Percentiles rank a stretch among this genome's conserved stretches.
Evolutionary conservation across 2,113 vertebrate genomes (phyloP).

Genomic region (Phalacrocorax carbo): DNA sequence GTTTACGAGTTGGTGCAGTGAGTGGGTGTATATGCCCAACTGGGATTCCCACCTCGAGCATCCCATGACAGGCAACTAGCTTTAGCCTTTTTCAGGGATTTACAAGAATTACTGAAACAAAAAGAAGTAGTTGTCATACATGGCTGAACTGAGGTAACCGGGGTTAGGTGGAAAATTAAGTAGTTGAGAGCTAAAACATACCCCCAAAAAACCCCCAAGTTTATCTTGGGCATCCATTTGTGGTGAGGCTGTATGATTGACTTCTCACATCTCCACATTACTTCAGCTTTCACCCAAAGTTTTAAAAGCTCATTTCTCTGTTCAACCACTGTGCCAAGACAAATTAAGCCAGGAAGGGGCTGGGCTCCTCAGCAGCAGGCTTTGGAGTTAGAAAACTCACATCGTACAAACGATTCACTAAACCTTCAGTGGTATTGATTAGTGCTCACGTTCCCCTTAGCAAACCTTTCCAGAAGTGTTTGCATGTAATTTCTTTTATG

Average conservation of each 20-base stretch:
- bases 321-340: too few relatives aligned
- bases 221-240: not conserved
- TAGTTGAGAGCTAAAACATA: not conserved
- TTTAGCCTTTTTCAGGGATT: not conserved
- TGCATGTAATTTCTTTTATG: not conserved
- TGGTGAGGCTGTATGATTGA: not conserved
- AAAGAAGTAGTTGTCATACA: fast-evolving
- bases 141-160: not conserved
- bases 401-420: not conserved
- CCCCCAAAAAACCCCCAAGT: fast-evolving
- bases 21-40: fast-evolving
- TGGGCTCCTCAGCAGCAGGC: not conserved
- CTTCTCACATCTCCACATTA: not conserved
- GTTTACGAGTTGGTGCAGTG: fast-evolving
- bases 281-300: fast-evolving
- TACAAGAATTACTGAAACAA: not conserved
- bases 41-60: too few relatives aligned
- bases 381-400: not conserved
- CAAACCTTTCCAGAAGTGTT: not conserved
- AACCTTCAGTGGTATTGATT: fast-evolving
- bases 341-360: not conserved
- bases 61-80: not conserved
- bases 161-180: not conserved
- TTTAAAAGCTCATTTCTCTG: not conserved
- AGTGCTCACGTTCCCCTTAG: too few relatives aligned